These are phyloP conservation scores for Chromobotia macracanthus DNA, from an alignment of 2,797 vertebrate genomes.

Conservation along the genomic window DNA sequence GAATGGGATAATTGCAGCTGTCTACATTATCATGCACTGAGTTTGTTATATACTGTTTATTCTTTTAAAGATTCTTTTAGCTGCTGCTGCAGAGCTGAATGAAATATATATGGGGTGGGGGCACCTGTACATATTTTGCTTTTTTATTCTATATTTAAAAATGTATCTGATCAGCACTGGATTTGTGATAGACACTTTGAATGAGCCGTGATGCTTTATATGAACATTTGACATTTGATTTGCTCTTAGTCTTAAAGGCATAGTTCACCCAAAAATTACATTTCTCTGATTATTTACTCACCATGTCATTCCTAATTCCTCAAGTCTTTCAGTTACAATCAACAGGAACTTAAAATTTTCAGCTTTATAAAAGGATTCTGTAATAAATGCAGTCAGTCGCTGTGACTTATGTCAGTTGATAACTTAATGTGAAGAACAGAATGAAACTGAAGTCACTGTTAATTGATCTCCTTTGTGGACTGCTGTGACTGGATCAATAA, in stretches of 20 bases:
- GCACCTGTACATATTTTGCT: constrained; percentile 7
- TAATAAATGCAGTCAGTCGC: too few relatives aligned
- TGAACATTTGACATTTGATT: background rate
- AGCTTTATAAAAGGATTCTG: too few relatives aligned
- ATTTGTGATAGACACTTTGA: constrained; percentile 4
- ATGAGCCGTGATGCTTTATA: constrained; percentile 11
- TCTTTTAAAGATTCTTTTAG: background rate
- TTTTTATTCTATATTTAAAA: background rate
- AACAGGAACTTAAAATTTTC: background rate
- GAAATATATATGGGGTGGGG: background rate
- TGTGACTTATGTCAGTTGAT: too few relatives aligned
- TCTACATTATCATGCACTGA: background rate
- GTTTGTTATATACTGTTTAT: background rate
- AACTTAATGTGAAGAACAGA: too few relatives aligned
- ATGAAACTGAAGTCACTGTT: too few relatives aligned
- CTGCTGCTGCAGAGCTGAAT: background rate
- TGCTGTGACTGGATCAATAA: too few relatives aligned
- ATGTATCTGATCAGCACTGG: background rate
- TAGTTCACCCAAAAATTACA: background rate
- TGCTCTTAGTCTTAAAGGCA: background rate
- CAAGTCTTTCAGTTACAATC: background rate
- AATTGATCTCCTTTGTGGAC: too few relatives aligned
- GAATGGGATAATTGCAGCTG: constrained; percentile 21
- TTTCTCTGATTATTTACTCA: background rate
- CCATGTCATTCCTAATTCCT: background rate